phyloP scores from a whole-genome alignment of 2,888 invertebrate genomes.

The Tenthredo distinguenda region DNA sequence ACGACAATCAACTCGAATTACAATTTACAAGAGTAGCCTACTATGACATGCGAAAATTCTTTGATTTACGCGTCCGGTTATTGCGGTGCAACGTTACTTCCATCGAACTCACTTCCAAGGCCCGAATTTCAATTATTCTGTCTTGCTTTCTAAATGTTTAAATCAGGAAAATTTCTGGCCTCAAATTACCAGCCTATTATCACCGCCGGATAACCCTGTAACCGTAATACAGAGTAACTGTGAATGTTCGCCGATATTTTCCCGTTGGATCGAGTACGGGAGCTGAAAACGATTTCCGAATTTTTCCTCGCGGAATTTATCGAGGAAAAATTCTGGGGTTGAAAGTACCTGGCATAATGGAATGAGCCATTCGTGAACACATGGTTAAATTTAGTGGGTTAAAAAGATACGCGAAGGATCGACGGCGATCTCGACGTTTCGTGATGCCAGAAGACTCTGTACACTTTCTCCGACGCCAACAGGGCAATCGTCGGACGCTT shows the following conservation, averaged over 20 bases:
- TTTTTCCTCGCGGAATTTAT: neutral
- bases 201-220: neutral
- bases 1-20: constrained; percentile 34
- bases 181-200: neutral
- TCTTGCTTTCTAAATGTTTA: neutral
- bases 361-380: neutral
- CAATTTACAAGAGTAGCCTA: constrained; percentile 24
- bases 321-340: neutral
- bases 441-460: constrained; percentile 52
- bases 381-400: neutral
- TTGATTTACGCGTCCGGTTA: constrained; percentile 26
- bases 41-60: neutral
- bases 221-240: neutral
- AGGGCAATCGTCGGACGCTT: constrained; percentile 74
- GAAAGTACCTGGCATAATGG: neutral
- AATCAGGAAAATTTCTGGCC: neutral
- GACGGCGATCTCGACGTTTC: constrained; percentile 25
- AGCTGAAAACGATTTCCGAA: neutral
- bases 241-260: neutral
- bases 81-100: neutral
- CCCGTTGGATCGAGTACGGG: neutral
- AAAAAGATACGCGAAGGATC: neutral
- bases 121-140: neutral
- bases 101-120: neutral
- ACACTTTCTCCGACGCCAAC: constrained; percentile 76